These are phyloP conservation scores for Spongilla lacustris DNA, from an alignment of 37 sponge, comb jelly and placozoan species.

Conservation along the genomic window DNA sequence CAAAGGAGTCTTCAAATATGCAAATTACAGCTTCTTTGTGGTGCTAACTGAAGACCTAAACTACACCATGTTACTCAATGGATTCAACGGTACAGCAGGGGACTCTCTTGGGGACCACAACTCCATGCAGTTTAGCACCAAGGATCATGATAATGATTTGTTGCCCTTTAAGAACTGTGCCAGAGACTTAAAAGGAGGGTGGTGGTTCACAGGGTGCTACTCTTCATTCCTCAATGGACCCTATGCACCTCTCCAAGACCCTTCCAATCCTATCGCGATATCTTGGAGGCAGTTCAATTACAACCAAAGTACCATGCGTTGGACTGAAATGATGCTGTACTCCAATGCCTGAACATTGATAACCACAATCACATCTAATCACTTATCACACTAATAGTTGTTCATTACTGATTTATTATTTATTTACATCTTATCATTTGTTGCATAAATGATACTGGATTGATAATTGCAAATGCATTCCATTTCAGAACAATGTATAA, in stretches of 20 bases:
- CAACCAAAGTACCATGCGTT: neutral
- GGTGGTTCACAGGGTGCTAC: neutral
- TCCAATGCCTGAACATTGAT: neutral
- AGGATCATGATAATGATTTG: neutral
- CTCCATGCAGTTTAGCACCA: neutral
- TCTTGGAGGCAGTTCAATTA: neutral
- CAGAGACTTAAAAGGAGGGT: neutral
- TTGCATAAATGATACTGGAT: no score
- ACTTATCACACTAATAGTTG: no score
- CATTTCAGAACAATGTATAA: no score
- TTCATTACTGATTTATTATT: no score
- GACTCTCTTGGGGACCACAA: neutral
- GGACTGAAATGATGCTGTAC: neutral
- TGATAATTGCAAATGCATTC: no score
- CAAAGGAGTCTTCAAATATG: neutral
- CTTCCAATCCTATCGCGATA: neutral
- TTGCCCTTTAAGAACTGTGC: neutral
- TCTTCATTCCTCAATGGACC: neutral
- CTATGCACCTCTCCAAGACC: neutral
- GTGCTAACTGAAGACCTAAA: neutral
- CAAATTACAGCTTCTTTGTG: neutral
- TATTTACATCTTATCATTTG: no score
- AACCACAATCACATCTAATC: no score
- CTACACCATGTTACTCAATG: neutral
- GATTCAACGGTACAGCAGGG: neutral